Conservation (phyloP, 2,888 invertebrate species). For the Encarsia formosa region DNA sequence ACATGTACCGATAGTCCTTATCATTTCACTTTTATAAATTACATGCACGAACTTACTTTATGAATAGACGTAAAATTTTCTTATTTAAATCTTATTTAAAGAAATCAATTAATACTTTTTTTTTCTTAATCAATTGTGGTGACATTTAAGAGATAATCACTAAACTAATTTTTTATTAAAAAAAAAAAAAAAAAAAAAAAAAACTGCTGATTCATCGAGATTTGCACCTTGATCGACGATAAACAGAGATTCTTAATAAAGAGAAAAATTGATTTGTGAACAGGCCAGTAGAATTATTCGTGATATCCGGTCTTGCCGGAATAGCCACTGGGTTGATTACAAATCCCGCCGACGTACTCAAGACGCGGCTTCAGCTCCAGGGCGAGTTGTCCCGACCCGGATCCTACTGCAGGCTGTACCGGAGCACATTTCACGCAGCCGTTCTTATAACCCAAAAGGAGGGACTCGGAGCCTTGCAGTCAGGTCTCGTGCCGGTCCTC, state of each 20-base stretch:
- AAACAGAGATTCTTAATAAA: not conserved
- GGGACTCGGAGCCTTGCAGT: slow-evolving; percentile 72
- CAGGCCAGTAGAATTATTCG: slow-evolving; percentile 61
- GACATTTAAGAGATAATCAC: no score
- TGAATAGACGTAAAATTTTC: no score
- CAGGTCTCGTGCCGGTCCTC: slow-evolving; percentile 79
- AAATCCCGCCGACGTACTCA: slow-evolving; percentile 86
- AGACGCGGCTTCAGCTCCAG: slow-evolving; percentile 85
- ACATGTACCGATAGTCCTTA: no score
- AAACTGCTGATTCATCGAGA: not conserved
- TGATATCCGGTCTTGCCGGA: slow-evolving; percentile 72
- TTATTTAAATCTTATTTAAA: no score
- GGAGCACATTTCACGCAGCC: slow-evolving; percentile 74
- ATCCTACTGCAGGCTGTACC: slow-evolving; percentile 67
- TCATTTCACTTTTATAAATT: no score
- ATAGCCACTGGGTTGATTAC: slow-evolving; percentile 80
- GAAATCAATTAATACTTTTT: no score
- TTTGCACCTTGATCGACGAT: not conserved
- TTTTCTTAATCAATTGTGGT: no score
- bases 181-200: no score
- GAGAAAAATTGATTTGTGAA: not conserved
- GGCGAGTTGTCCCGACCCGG: slow-evolving; percentile 75
- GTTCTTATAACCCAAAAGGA: slow-evolving; percentile 76
- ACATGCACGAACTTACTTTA: no score
- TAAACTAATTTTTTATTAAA: no score